Percentiles rank a stretch among this genome's conserved stretches.
These are phyloP conservation scores for Guaruba guarouba DNA, from an alignment of 2,113 vertebrate genomes.

Conservation along the genomic window DNA sequence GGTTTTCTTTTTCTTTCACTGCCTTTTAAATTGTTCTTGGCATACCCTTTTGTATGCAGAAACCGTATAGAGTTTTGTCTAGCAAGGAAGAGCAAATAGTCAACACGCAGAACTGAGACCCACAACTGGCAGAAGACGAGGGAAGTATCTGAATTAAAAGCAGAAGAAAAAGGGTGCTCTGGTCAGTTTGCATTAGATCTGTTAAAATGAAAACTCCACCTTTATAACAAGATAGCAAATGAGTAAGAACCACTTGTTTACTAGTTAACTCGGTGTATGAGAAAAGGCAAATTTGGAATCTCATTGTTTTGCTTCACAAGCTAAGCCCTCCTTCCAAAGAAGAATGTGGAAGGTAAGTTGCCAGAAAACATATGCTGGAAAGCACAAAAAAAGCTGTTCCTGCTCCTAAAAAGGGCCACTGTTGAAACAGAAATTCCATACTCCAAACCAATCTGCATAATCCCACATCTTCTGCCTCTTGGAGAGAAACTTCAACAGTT, in stretches of 20 bases:
- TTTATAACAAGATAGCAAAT: not conserved
- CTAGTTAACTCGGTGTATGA: not conserved
- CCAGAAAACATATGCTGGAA: not conserved
- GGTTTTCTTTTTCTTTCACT: not conserved
- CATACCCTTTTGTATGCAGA: fast-evolving
- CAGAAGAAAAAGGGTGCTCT: not conserved
- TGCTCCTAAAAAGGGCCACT: not conserved
- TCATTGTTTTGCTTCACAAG: not conserved
- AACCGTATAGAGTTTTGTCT: not conserved
- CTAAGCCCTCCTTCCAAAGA: not conserved
- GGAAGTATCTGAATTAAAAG: not conserved
- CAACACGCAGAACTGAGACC: not conserved
- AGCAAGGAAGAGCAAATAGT: not conserved
- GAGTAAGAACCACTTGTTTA: not conserved
- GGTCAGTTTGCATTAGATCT: not conserved
- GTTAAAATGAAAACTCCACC: not conserved
- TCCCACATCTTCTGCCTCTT: not conserved
- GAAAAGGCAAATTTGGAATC: not conserved
- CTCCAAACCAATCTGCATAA: not conserved
- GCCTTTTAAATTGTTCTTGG: not conserved
- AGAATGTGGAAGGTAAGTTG: not conserved
- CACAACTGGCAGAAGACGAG: not conserved
- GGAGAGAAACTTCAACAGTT: not conserved
- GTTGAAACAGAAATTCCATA: not conserved
- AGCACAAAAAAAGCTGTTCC: not conserved